Evolutionary conservation across 1,140 invertebrate species (phyloP).

Genomic region (Limonius californicus): DNA sequence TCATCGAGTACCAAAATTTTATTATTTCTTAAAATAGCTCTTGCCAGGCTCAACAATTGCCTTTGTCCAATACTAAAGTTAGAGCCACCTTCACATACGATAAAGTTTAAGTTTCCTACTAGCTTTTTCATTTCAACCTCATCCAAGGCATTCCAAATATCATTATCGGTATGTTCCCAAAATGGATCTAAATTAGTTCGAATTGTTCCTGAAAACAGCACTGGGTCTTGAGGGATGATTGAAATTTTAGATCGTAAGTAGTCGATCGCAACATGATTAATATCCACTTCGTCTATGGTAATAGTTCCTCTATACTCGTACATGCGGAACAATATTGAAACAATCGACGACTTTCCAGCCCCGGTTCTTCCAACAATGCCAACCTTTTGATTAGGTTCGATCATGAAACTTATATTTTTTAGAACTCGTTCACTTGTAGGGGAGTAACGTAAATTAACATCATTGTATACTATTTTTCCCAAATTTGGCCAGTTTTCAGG

Average conservation of each 20-base stretch:
- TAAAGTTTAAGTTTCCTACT: slow-evolving; percentile 26
- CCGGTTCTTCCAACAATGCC: too few species aligned
- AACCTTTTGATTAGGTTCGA: slow-evolving; percentile 61
- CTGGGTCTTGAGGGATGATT: too few species aligned
- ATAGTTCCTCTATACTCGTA: slow-evolving; percentile 27
- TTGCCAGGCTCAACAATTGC: slow-evolving; percentile 73
- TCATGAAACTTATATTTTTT: slow-evolving; percentile 64
- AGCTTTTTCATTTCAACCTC: slow-evolving; percentile 25
- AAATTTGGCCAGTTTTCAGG: slow-evolving; percentile 62
- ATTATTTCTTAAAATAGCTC: slow-evolving; percentile 70
- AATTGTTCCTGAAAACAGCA: slow-evolving; percentile 60
- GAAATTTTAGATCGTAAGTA: slow-evolving; percentile 55
- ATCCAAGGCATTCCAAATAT: slow-evolving; percentile 40
- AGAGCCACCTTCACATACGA: slow-evolving; percentile 66
- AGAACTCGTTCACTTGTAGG: slow-evolving; percentile 59
- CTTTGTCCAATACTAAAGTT: too few species aligned
- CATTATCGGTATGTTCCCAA: slow-evolving; percentile 45
- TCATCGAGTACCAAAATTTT: slow-evolving; percentile 77
- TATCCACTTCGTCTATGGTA: slow-evolving; percentile 26
- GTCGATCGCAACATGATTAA: slow-evolving; percentile 12
- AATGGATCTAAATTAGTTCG: slow-evolving; percentile 64
- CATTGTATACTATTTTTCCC: slow-evolving; percentile 63
- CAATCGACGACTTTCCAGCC: slow-evolving; percentile 71
- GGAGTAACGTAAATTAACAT: slow-evolving; percentile 61
- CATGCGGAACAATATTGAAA: slow-evolving; percentile 54